Conservation (phyloP, 2,113 vertebrate genomes). For the Orientallactaga bullata region DNA sequence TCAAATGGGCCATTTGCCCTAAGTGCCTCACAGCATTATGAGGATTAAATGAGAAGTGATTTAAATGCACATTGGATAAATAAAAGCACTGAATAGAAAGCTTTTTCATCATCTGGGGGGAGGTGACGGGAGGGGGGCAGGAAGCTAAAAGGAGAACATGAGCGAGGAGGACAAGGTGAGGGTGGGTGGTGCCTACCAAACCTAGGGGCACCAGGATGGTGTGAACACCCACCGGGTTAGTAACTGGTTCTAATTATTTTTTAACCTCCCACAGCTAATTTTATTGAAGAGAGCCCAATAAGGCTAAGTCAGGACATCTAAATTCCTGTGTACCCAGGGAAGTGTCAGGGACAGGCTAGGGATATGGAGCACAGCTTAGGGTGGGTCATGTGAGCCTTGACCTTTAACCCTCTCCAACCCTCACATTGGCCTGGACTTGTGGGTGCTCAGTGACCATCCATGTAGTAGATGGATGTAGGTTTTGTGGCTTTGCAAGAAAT, state of each 20-base stretch:
- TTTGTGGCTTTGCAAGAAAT: not conserved
- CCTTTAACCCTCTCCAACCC: not conserved
- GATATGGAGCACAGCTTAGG: accelerated
- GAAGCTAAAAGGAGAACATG: slow-evolving; percentile 48
- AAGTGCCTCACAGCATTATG: slow-evolving; percentile 1
- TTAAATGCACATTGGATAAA: slow-evolving; percentile 69
- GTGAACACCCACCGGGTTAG: not conserved
- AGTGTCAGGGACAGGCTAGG: not conserved
- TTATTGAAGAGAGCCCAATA: not conserved
- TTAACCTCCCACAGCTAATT: not conserved
- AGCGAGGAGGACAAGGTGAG: not conserved
- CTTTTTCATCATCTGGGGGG: slow-evolving; percentile 11
- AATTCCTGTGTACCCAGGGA: not conserved
- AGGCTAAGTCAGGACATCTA: not conserved
- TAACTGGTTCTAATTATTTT: not conserved
- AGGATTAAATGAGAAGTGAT: slow-evolving; percentile 65
- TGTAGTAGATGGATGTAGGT: too few species aligned
- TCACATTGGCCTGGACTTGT: not conserved
- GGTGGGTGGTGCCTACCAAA: not conserved
- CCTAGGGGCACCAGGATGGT: not conserved
- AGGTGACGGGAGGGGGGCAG: not conserved
- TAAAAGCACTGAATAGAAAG: slow-evolving; percentile 55
- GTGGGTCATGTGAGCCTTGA: not conserved
- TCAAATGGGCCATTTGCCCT: slow-evolving; percentile 5
- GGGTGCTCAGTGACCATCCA: not conserved